Evolutionary conservation across 2,888 invertebrate genomes (phyloP).

Genomic region (Graphium colonna): DNA sequence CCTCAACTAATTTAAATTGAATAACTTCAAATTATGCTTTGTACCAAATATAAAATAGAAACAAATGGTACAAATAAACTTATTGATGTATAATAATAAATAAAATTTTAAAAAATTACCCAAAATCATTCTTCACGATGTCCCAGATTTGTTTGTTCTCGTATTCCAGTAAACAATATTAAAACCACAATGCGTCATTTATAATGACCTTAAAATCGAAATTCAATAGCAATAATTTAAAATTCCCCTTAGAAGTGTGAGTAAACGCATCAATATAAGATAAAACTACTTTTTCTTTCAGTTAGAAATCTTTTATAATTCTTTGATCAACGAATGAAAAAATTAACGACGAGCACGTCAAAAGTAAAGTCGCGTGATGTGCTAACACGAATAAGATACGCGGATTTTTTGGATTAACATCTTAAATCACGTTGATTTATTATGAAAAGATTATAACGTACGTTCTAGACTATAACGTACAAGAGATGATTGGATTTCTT

Average conservation of each 20-base stretch:
- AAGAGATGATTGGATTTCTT: constrained; percentile 6
- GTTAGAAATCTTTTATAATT: constrained; percentile 10
- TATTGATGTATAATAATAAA: no score
- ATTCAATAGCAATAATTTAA: not conserved
- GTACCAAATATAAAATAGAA: no score
- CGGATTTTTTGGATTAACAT: constrained; percentile 20
- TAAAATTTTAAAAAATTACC: no score
- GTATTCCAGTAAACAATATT: not conserved
- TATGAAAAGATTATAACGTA: constrained; percentile 10
- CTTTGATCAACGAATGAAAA: constrained; percentile 12
- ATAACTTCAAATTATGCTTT: no score
- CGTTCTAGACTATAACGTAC: not conserved
- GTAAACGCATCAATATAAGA: not conserved
- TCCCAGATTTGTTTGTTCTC: no score
- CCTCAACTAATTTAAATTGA: no score
- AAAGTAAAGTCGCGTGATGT: constrained; percentile 19
- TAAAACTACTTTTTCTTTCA: constrained; percentile 3
- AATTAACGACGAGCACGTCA: constrained; percentile 2
- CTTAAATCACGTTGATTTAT: constrained; percentile 23
- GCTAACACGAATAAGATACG: constrained; percentile 17
- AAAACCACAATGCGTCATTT: not conserved
- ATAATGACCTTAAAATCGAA: not conserved
- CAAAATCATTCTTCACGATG: no score
- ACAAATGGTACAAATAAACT: no score
- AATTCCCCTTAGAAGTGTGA: no score